phyloP scores from a whole-genome alignment of 2,113 vertebrate genomes.

The Colaptes auratus region DNA sequence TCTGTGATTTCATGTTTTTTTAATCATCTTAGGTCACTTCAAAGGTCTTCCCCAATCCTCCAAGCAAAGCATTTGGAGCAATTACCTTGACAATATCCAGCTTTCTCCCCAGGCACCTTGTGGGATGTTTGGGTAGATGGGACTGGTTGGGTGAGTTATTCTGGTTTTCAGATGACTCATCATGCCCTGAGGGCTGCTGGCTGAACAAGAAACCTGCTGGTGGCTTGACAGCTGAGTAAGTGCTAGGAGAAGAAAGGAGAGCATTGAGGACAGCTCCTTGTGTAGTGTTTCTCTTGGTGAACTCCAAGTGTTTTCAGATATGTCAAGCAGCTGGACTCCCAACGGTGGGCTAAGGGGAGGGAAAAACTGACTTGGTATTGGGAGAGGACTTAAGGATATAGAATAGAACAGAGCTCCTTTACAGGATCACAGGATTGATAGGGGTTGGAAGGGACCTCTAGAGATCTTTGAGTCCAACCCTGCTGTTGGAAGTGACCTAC shows the following conservation, averaged over 20 bases:
- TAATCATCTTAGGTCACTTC: background rate
- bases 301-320: background rate
- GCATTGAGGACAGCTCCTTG: background rate
- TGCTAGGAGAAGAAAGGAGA: background rate
- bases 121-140: background rate
- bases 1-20: background rate
- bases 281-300: background rate
- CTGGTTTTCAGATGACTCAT: constrained; percentile 34
- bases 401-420: background rate
- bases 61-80: constrained; percentile 1
- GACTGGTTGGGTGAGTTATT: background rate
- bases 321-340: background rate
- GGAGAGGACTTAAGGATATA: too few species aligned
- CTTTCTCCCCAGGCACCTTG: background rate
- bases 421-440: too few species aligned
- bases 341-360: background rate
- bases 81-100: background rate
- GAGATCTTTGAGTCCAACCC: too few species aligned
- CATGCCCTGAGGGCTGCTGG: background rate
- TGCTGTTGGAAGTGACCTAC: background rate
- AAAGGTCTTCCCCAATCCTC: background rate
- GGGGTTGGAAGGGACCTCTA: background rate
- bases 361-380: background rate
- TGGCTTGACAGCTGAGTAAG: background rate
- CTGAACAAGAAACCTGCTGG: background rate